Evolutionary conservation across 2,888 invertebrate species (phyloP).

Genomic region (Athrips mouffetella): DNA sequence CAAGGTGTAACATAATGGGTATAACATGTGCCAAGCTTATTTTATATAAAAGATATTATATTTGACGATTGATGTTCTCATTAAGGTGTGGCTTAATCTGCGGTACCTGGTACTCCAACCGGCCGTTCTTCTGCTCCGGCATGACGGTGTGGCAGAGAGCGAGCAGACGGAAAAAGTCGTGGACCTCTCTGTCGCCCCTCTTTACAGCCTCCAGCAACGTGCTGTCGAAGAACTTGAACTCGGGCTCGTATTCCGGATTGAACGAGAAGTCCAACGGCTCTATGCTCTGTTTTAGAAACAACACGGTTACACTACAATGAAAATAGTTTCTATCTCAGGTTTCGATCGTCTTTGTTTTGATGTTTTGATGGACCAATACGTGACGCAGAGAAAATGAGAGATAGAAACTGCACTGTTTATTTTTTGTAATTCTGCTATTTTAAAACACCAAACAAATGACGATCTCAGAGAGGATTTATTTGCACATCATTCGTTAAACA

Average conservation of each 20-base stretch:
- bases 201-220: conserved; percentile 90
- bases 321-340: not conserved
- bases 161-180: conserved; percentile 93
- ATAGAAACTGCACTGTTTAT: too few species aligned
- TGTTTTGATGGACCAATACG: too few species aligned
- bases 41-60: too few species aligned
- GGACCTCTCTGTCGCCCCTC: conserved; percentile 84
- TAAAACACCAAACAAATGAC: too few species aligned
- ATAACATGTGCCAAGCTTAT: too few species aligned
- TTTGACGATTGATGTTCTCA: too few species aligned
- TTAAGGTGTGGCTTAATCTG: not conserved
- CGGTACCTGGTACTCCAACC: conserved; percentile 85
- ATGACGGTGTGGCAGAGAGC: conserved; percentile 99
- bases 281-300: conserved; percentile 79
- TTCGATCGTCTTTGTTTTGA: too few species aligned
- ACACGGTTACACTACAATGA: not conserved
- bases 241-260: conserved; percentile 93
- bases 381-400: too few species aligned
- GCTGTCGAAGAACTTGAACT: conserved; percentile 96
- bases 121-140: conserved; percentile 93
- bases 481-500: too few species aligned
- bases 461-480: too few species aligned
- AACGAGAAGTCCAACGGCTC: conserved; percentile 95
- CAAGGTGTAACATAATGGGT: too few species aligned
- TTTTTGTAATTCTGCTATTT: too few species aligned